These are phyloP conservation scores for Hetaerina americana DNA, from an alignment of 1,140 invertebrate species.

Conservation along the genomic window DNA sequence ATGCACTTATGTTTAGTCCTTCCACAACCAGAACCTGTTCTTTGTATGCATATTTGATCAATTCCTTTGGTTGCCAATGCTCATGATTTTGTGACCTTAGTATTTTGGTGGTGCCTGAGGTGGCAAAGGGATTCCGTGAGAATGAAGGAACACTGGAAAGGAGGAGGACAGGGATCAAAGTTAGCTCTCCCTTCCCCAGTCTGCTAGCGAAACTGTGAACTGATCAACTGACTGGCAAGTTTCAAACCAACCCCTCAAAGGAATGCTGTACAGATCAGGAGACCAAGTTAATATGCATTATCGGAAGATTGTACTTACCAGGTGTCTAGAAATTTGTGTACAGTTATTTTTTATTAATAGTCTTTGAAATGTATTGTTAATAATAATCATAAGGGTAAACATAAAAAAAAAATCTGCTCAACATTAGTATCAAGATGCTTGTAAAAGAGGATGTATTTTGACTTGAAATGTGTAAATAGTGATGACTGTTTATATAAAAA, in stretches of 20 bases:
- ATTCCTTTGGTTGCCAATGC: not conserved
- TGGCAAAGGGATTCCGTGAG: not conserved
- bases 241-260: not conserved
- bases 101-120: not conserved
- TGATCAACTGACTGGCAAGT: not conserved
- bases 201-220: not conserved
- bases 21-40: not conserved
- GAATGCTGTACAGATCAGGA: not conserved
- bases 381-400: not conserved
- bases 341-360: slow-evolving; percentile 1
- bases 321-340: not conserved
- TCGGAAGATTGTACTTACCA: not conserved
- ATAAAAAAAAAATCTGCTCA: not conserved
- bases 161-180: not conserved
- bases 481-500: not conserved
- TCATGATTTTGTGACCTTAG: not conserved
- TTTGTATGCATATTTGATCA: not conserved
- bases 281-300: not conserved
- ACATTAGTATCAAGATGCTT: not conserved
- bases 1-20: not conserved
- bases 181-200: not conserved
- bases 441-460: not conserved
- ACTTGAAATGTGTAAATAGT: not conserved
- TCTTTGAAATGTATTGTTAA: not conserved
- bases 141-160: not conserved